These are phyloP conservation scores for Bubo bubo DNA, from an alignment of 2,113 vertebrate genomes.

Conservation along the genomic window DNA sequence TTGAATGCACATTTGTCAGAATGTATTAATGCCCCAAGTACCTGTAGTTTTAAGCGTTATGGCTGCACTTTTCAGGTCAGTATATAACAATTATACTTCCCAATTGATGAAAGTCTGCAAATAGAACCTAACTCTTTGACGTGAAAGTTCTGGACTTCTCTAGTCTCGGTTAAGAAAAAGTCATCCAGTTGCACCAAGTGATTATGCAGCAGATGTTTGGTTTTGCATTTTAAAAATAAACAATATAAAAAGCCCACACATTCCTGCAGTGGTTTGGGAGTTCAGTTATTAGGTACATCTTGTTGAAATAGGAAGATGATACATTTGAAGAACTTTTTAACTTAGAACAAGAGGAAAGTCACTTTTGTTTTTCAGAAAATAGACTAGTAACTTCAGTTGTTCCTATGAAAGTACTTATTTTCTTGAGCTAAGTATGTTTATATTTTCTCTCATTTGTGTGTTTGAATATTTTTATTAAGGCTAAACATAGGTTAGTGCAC, in stretches of 20 bases:
- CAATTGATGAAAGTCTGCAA: constrained; percentile 73
- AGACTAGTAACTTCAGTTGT: background rate
- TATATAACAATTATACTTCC: constrained; percentile 79
- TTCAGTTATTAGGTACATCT: background rate
- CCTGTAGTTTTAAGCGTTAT: constrained; percentile 92
- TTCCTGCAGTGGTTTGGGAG: background rate
- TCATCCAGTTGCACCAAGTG: constrained; percentile 38
- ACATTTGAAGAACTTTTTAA: background rate
- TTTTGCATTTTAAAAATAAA: constrained; percentile 22
- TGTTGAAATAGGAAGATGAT: background rate
- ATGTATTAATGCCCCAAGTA: constrained; percentile 97
- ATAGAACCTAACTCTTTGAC: constrained; percentile 65
- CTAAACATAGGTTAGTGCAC: background rate
- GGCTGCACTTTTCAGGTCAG: constrained; percentile 96
- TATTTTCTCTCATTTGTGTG: constrained; percentile 51
- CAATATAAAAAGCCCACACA: background rate
- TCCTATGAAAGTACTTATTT: background rate
- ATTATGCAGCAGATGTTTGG: constrained; percentile 5
- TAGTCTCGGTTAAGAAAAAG: constrained; percentile 37
- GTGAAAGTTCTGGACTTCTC: constrained; percentile 46
- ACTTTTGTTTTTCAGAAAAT: background rate
- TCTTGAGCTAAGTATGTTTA: constrained; percentile 40
- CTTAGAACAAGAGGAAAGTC: background rate
- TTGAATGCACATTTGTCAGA: constrained; percentile 88
- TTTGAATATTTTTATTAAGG: constrained; percentile 13